These are phyloP conservation scores for Cotesia typhae DNA, from an alignment of 1,140 invertebrate species.

Conservation along the genomic window DNA sequence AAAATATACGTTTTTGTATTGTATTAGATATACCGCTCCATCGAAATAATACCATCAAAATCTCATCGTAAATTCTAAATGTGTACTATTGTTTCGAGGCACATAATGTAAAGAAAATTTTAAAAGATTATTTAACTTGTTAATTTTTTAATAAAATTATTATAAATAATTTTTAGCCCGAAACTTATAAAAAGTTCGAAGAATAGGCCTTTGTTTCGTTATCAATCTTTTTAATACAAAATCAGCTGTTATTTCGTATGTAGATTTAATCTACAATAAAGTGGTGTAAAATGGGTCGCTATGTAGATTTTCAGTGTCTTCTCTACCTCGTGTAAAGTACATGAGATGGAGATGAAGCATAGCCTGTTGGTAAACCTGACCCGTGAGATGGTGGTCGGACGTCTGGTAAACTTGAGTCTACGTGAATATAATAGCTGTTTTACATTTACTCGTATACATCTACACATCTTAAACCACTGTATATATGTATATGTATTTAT, in stretches of 20 bases:
- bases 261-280: background rate
- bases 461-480: background rate
- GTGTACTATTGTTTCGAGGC: no score
- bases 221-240: no score
- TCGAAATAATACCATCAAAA: no score
- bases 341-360: conserved; percentile 1
- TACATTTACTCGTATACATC: conserved; percentile 13
- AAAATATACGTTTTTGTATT: background rate
- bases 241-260: background rate
- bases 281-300: background rate
- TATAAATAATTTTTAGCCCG: no score
- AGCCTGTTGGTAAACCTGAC: background rate
- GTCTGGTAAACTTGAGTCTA: conserved; percentile 1
- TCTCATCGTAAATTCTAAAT: no score
- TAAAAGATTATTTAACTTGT: no score
- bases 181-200: no score
- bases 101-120: no score
- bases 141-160: no score
- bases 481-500: background rate
- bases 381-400: background rate
- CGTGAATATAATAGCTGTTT: conserved; percentile 12
- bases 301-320: conserved; percentile 5
- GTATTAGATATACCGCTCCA: no score
- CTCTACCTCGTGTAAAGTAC: conserved; percentile 3
- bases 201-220: no score